Evolutionary conservation across 2,797 vertebrate species (phyloP), one percentile per base, ranked within the genome.

Genomic region (Sebastes variabilis): DNA sequence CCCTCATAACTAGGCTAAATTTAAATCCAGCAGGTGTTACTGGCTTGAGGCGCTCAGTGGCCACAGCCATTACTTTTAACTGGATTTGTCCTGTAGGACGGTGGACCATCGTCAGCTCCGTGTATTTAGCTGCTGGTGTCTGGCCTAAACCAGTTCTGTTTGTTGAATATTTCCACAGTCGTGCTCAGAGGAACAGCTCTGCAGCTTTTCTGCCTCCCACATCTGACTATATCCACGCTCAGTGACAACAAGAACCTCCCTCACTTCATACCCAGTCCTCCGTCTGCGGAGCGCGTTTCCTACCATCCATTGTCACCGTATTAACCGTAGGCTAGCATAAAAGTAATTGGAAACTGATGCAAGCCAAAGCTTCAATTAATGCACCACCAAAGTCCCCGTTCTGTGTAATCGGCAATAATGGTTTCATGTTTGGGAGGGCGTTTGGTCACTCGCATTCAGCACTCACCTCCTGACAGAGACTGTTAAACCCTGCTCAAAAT

Each of bases 281-380:
- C 58, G 62, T 93, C 92, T 86, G 79, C 73, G 73, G 81, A 91
- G 89, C 85, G 75, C 81, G 79, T 92, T 93, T 93, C 88, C 90
- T 79, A 80, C 89, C 88, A 75, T 88, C 91, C 94, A 95, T 94
- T 95, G 94, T 94, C 91, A 82, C 79, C 68, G 89, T 89, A 91
- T 94, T 96, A 96, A 96, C 95, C 95, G 95, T 94, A 96, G 96
- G 96, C 96, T 93, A 95, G 91, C 94, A 94, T 93, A 95, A 96
- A 96, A 96, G 95, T 96, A 96, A 96, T 96, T 96, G 96, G 95
- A 96, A 96, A 95, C 82, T 91, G 93, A 95, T 91, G 91, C 91
- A 86, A 94, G 94, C 93, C 94, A 94, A 93, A 95, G 94, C 94
- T 95, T 92, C 95, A 96, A 96, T 96, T 96, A 96, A 96, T 89